Conservation (phyloP, 2,888 invertebrate genomes). For the Cryptophagus acutangulus region DNA sequence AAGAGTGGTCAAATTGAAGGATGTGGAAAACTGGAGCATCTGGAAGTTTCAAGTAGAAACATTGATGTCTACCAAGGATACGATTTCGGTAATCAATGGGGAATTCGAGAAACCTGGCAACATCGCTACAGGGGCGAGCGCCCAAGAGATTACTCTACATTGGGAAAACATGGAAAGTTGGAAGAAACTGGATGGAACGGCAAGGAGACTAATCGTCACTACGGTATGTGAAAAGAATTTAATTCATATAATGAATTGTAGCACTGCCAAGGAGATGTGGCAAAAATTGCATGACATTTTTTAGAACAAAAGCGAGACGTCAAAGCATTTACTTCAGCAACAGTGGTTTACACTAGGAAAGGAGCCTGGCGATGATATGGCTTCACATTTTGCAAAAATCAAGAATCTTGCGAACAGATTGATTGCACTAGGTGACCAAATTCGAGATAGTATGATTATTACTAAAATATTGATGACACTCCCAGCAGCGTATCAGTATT, state of each 20-base stretch:
- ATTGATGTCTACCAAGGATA: conserved; percentile 17
- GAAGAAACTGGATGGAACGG: conserved; percentile 20
- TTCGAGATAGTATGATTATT: conserved; percentile 22
- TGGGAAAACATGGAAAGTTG: conserved; percentile 16
- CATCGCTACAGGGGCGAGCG: neutral
- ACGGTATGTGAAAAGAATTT: conserved; percentile 21
- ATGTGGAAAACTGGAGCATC: conserved; percentile 21
- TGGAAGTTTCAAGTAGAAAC: conserved; percentile 20
- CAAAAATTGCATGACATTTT: conserved; percentile 22
- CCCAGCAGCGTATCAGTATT: conserved; percentile 11
- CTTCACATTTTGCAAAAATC: conserved; percentile 18
- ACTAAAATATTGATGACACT: conserved; percentile 19
- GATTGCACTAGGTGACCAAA: conserved; percentile 21
- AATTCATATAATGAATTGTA: conserved; percentile 17
- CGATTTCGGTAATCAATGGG: conserved; percentile 17
- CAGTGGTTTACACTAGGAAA: conserved; percentile 25
- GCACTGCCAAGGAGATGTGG: conserved; percentile 25
- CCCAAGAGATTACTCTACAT: too few relatives aligned
- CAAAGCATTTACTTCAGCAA: conserved; percentile 21
- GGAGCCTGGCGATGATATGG: conserved; percentile 13
- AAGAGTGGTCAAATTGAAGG: conserved; percentile 26
- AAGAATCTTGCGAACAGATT: conserved; percentile 21
- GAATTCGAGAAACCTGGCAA: conserved; percentile 10
- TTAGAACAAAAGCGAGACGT: conserved; percentile 23
- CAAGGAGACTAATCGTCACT: conserved; percentile 25